phyloP scores from a whole-genome alignment of 2,888 invertebrate genomes.

The Abscondita cerata region DNA sequence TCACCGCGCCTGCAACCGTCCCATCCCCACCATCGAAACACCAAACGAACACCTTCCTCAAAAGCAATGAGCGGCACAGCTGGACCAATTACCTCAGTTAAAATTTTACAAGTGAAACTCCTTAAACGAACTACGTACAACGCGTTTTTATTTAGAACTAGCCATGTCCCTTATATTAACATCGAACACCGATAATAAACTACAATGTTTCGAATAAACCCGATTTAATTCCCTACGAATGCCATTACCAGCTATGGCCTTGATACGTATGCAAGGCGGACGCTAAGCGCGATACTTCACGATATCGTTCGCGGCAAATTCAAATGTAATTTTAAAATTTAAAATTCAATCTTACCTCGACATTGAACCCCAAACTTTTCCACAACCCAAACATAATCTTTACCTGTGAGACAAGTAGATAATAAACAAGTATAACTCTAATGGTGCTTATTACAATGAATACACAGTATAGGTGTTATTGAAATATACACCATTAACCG shows the following conservation, averaged over 20 bases:
- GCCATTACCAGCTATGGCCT: constrained; percentile 44
- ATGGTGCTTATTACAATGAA: constrained; percentile 59
- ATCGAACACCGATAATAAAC: background rate
- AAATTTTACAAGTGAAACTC: background rate
- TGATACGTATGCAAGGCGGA: constrained; percentile 43
- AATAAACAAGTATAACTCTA: constrained; percentile 1
- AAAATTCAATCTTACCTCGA: constrained; percentile 64
- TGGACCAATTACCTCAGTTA: constrained; percentile 19
- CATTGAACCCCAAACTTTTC: constrained; percentile 67
- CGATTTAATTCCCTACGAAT: constrained; percentile 27
- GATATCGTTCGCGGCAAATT: constrained; percentile 36
- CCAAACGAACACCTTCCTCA: constrained; percentile 24
- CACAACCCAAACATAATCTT: constrained; percentile 70
- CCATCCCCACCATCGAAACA: constrained; percentile 26
- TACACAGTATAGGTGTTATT: constrained; percentile 63
- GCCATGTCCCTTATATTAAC: too few relatives aligned
- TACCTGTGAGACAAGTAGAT: constrained; percentile 60
- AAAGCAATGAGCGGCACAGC: constrained; percentile 24
- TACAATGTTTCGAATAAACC: constrained; percentile 9
- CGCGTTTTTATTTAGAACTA: background rate
- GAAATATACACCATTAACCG: constrained; percentile 61
- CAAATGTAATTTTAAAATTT: constrained; percentile 25
- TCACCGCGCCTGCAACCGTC: constrained; percentile 31
- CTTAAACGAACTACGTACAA: background rate
- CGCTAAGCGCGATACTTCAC: constrained; percentile 25